Conservation (phyloP, 2,797 vertebrate genomes). For the Nyctibius grandis region DNA sequence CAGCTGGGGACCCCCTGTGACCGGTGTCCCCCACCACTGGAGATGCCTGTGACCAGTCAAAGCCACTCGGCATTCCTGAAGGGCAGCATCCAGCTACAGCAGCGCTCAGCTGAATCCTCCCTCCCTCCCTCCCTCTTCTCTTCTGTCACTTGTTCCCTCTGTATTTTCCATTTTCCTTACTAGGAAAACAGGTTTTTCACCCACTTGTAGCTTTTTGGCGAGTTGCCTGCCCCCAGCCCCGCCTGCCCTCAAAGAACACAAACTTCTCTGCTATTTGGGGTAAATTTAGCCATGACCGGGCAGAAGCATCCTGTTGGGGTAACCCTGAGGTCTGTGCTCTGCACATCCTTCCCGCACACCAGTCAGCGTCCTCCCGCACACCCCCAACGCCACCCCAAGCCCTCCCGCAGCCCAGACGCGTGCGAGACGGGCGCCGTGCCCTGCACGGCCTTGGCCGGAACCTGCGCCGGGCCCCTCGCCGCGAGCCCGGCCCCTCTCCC, state of each 20-base stretch:
- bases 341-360: not conserved
- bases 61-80: not conserved
- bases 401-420: accelerated
- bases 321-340: not conserved
- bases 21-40: accelerated
- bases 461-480: not conserved
- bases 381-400: not conserved
- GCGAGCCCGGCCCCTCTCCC: no score
- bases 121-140: not conserved
- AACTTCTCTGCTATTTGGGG: not conserved
- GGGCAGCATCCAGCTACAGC: not conserved
- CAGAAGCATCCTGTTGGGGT: accelerated
- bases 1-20: not conserved
- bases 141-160: not conserved
- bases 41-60: not conserved
- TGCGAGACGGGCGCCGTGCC: accelerated
- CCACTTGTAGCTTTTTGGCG: not conserved
- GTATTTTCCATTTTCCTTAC: not conserved
- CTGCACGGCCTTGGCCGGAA: no score
- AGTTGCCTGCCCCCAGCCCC: not conserved
- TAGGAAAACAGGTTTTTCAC: not conserved
- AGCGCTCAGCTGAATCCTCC: not conserved
- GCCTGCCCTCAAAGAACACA: not conserved
- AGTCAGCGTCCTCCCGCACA: not conserved
- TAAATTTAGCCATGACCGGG: not conserved